Evolutionary conservation across 1,140 invertebrate species (phyloP).

Genomic region (Dysdera silvatica): DNA sequence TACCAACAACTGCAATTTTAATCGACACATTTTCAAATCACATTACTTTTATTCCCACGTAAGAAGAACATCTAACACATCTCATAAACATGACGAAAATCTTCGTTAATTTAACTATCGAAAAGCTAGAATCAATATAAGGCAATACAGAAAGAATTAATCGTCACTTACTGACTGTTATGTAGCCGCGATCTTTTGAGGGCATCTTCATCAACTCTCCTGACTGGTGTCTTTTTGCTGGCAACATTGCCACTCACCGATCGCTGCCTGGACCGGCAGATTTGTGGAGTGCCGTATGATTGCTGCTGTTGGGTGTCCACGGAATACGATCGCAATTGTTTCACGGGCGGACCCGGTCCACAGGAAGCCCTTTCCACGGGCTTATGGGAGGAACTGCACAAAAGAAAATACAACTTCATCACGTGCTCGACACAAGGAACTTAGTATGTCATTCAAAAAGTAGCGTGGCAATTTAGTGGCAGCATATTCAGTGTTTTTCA

Average conservation of each 20-base stretch:
- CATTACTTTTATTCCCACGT: too few relatives aligned
- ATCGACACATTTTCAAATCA: too few relatives aligned
- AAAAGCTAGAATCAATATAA: not conserved
- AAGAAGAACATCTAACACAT: too few relatives aligned
- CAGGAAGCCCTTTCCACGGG: slow-evolving; percentile 48
- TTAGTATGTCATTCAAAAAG: too few relatives aligned
- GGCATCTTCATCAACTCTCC: slow-evolving; percentile 57
- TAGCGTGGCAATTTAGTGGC: too few relatives aligned
- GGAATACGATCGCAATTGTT: slow-evolving; percentile 32
- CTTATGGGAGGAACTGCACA: slow-evolving; percentile 52
- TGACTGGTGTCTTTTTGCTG: slow-evolving; percentile 55
- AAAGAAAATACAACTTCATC: slow-evolving; percentile 24
- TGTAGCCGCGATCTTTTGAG: slow-evolving; percentile 59
- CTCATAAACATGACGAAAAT: too few relatives aligned
- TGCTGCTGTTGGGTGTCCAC: slow-evolving; percentile 15
- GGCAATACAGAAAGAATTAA: not conserved
- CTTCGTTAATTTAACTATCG: too few relatives aligned
- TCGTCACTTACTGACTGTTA: slow-evolving; percentile 24
- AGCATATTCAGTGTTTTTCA: too few relatives aligned
- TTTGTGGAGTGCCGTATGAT: slow-evolving; percentile 6
- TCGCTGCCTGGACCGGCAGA: slow-evolving; percentile 27
- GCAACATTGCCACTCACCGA: slow-evolving; percentile 39
- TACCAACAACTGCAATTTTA: too few relatives aligned
- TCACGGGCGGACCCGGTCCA: slow-evolving; percentile 44
- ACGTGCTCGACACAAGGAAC: not conserved